Base-by-base conservation (phyloP, 2,888 invertebrate species). In the Dioctria linearis region DNA sequence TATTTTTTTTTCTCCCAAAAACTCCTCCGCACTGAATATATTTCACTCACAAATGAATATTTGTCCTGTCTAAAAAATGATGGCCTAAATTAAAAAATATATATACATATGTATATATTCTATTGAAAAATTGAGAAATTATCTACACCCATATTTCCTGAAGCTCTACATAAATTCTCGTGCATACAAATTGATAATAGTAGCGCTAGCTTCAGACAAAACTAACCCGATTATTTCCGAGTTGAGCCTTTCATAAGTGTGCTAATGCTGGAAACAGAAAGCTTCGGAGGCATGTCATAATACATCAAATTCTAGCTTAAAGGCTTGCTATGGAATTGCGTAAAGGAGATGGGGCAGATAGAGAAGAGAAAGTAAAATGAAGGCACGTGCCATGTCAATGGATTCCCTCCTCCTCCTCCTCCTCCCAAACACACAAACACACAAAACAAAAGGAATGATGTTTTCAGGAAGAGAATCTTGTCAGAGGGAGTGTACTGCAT, bases 271-370 rank as follows among this genome's bases (percentile, higher is more conserved):
- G 25, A 25, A 25, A 25, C 25, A 25, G 54, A 73, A 73, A 57
- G 73, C 59, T 73, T 42, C 43, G 59, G 42, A 73, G 73, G 73
- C 73, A 73, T 73, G 73, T 73, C 73, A 73, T 73, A 73, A 73
- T 73, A 57, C 57, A 73, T 73, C 73, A 73, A 25, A 73, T 73
- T 73, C 11, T 73, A 73, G 73, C 73, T 57, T 37, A 42, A 39
- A 57, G 59, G 57, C 54, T 73, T 54, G 54, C 54, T 11, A 54
- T 25, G 25, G 11, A 54, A 54, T 2, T 25, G 25, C 25, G 25
- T 25, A 25, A 25, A 54, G 54, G 6, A 57, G 49, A 46, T 25
- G 46, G 37, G 37, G 67, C 43, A 1, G 40, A 54, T 42, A 37
- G 67, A 25, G 2, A 3, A 40, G 3, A 40, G 69, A 40, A 65